phyloP scores from a whole-genome alignment of 1,140 invertebrate species.

The Camponotus vicinus region DNA sequence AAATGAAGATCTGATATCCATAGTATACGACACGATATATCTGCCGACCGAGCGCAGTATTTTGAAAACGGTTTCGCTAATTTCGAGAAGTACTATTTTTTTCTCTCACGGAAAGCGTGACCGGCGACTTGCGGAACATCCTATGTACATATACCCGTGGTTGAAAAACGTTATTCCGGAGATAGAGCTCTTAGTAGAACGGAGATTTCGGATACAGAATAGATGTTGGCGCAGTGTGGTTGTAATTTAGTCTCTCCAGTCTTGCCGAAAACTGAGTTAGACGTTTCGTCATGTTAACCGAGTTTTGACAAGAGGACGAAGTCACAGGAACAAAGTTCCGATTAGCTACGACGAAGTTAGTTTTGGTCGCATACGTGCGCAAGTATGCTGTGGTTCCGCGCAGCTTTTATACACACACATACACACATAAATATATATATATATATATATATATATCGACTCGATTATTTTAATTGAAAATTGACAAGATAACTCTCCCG shows the following conservation, averaged over 20 bases:
- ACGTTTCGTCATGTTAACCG: constrained; percentile 43
- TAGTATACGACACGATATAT: not conserved
- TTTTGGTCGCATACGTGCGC: constrained; percentile 18
- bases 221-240: not conserved
- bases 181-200: constrained; percentile 18
- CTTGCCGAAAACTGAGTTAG: constrained; percentile 50
- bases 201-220: not conserved
- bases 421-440: too few relatives aligned
- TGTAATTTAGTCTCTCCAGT: constrained; percentile 12
- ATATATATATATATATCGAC: constrained; percentile 41
- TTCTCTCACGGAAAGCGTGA: not conserved
- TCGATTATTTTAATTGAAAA: constrained; percentile 65
- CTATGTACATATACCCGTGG: not conserved
- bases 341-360: constrained; percentile 36
- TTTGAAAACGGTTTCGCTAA: constrained; percentile 30
- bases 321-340: constrained; percentile 34
- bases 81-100: constrained; percentile 29
- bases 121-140: not conserved
- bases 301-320: constrained; percentile 40
- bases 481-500: constrained; percentile 60
- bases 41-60: not conserved
- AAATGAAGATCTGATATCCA: not conserved
- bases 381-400: constrained; percentile 18
- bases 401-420: not conserved
- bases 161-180: constrained; percentile 41